Percentiles rank a stretch among this genome's conserved stretches.
These are phyloP conservation scores for Cariama cristata DNA, from an alignment of 2,113 vertebrate species.

Conservation along the genomic window DNA sequence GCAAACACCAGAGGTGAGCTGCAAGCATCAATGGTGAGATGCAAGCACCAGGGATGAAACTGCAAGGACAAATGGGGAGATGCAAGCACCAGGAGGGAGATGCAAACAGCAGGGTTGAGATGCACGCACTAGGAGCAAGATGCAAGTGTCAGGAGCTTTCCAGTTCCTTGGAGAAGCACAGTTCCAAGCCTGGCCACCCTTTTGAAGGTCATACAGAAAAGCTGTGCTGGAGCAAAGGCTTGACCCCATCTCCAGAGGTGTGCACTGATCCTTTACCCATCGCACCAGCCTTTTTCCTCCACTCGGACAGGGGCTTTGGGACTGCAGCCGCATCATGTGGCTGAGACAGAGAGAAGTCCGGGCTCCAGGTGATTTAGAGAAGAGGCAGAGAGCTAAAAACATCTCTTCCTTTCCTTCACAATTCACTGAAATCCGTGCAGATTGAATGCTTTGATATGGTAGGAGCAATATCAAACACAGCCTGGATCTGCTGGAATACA, in stretches of 20 bases:
- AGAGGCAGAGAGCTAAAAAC: neutral
- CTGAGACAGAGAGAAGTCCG: neutral
- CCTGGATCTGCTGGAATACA: neutral
- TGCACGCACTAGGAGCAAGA: neutral
- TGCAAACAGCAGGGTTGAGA: neutral
- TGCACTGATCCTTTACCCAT: neutral
- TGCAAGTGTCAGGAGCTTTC: neutral
- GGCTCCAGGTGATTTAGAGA: rapidly evolving
- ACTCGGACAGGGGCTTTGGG: neutral
- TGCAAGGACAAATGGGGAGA: neutral
- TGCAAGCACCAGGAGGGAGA: too few relatives aligned
- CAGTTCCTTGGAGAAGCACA: neutral
- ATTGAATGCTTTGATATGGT: neutral
- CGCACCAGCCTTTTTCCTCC: neutral
- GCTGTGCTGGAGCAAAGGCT: neutral
- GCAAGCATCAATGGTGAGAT: too few relatives aligned
- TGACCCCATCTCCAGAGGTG: neutral
- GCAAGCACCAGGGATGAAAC: neutral
- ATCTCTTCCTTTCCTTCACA: neutral
- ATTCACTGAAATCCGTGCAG: neutral
- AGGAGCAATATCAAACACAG: neutral
- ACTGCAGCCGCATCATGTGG: rapidly evolving
- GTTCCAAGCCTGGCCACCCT: neutral
- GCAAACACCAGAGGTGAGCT: neutral
- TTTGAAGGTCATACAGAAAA: neutral